Conservation (phyloP, 2,888 invertebrate species). For the Melinaea menophilus region DNA sequence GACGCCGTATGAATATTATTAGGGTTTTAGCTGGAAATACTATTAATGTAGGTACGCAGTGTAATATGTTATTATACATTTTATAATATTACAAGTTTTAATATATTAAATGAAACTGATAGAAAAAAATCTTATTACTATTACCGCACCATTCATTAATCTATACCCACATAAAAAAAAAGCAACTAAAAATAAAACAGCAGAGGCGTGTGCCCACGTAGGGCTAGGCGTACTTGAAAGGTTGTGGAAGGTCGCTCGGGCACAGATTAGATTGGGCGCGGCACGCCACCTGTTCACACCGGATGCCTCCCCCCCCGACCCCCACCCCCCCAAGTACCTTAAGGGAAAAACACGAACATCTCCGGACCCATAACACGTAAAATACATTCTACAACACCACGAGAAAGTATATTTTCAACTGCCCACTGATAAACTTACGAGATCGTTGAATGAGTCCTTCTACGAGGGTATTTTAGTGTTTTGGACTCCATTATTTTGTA, state of each 20-base stretch:
- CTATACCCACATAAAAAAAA: constrained; percentile 19
- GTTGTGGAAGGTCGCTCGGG: constrained; percentile 67
- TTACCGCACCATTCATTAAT: not conserved
- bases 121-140: too few species aligned
- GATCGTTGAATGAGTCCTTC: constrained; percentile 14
- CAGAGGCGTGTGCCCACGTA: constrained; percentile 36
- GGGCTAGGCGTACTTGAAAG: constrained; percentile 47
- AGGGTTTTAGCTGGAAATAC: constrained; percentile 12
- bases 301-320: constrained; percentile 59
- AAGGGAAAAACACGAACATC: constrained; percentile 32
- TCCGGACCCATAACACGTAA: constrained; percentile 31
- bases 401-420: constrained; percentile 23
- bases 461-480: constrained; percentile 9
- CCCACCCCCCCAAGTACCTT: constrained; percentile 39
- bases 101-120: too few species aligned
- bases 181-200: constrained; percentile 23
- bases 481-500: constrained; percentile 9
- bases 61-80: not conserved
- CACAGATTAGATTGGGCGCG: constrained; percentile 69
- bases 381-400: constrained; percentile 25
- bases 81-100: not conserved
- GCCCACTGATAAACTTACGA: constrained; percentile 18
- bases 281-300: constrained; percentile 71
- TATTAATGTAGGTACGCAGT: constrained; percentile 6
- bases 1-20: constrained; percentile 24